These are phyloP conservation scores for Eufriesea mexicana DNA, from an alignment of 1,140 invertebrate species.

Conservation along the genomic window DNA sequence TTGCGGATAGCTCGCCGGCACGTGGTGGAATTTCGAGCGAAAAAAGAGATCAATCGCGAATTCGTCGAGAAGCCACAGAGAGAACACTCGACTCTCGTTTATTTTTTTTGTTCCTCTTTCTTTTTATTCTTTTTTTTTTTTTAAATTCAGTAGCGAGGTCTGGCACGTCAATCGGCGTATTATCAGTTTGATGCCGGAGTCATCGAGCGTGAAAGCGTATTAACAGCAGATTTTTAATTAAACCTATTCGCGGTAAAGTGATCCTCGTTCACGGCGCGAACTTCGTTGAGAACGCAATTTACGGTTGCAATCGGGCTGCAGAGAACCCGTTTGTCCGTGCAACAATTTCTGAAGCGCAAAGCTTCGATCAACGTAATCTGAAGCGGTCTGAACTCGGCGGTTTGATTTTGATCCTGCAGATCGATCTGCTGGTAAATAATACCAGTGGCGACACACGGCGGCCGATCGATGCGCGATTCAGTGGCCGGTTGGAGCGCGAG, in stretches of 20 bases:
- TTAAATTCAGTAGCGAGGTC: neutral
- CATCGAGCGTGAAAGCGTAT: neutral
- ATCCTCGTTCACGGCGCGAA: neutral
- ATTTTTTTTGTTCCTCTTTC: neutral
- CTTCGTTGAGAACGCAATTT: neutral
- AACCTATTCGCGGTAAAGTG: neutral
- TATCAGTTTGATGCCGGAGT: neutral
- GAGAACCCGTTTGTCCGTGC: neutral
- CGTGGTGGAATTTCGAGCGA: neutral
- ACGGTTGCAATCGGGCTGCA: neutral
- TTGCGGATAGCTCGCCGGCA: neutral
- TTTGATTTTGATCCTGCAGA: neutral
- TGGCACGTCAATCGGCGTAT: neutral
- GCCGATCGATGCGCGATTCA: no score
- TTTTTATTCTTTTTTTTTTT: neutral
- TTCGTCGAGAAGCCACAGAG: constrained; percentile 23
- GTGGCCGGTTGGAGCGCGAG: neutral
- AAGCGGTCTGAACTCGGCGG: neutral
- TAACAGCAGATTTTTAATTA: constrained; percentile 8
- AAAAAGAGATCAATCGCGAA: no score
- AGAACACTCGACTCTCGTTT: neutral
- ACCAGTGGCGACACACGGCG: neutral
- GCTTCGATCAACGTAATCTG: neutral
- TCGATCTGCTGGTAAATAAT: constrained; percentile 8
- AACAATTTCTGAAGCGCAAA: neutral